Base-by-base conservation (phyloP, 2,797 vertebrate species). In the Cheirogaleus major region DNA sequence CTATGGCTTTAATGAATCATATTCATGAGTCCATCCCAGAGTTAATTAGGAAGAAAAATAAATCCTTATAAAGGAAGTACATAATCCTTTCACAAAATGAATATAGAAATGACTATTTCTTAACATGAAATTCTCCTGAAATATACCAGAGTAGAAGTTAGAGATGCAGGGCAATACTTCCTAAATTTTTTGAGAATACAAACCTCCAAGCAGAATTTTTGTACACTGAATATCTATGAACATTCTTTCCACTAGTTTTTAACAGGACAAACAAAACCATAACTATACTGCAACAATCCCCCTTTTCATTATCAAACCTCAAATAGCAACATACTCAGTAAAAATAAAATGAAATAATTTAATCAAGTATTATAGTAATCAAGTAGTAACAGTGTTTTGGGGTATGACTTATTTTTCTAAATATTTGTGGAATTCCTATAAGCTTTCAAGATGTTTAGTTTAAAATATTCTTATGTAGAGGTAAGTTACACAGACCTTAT, bases 1-100 rank as follows among this genome's bases (percentile, higher is more conserved):
- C 25, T 2, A 2, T 95, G 65, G 55, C 35, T 87, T 91, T 55
- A 92, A 2, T 61, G 75, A 96, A 73, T 76, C 59, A 63, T 55
- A 72, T 82, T 95, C 25, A 70, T 13, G 69, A 88, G 30, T 55
- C 27, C 32, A n/a, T 72, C 22, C 22, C 20, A 55, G 12, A 90
- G 95, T 94, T 83, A 63, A 95, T 65, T 35, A 87, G 87, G 75
- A 80, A 91, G 69, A 63, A 95, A 91, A 89, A 93, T 65, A 43
- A 25, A 73, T 91, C 22, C 59, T 89, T 92, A 52, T 69, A 72
- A 84, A 55, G 63, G 43, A 92, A 52, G 50, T 55, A 35, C 50
- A 20, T 79, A 45, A 13, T 95, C 23, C 35, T 88, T 91, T 95
- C 57, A 41, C 67, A 84, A 57, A 96, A 76, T 96, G 92, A 79